Conservation (phyloP, 2,797 vertebrate species). For the Tragelaphus eurycerus region DNA sequence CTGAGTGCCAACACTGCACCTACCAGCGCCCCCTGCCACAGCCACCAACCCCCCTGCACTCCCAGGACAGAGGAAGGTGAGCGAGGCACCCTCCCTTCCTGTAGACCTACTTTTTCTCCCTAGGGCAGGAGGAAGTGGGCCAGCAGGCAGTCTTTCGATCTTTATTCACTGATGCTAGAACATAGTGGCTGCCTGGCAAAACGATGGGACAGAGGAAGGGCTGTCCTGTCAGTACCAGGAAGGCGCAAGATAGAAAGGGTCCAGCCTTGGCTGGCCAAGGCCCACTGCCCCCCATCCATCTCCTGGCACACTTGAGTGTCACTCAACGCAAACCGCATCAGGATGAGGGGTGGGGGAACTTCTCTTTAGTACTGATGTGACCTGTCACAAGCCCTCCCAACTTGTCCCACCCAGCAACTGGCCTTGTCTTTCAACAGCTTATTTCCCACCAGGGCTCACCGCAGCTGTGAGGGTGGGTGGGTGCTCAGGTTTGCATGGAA, state of each 20-base stretch:
- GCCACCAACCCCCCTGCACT: not conserved
- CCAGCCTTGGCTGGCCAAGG: not conserved
- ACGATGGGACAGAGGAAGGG: not conserved
- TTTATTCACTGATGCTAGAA: not conserved
- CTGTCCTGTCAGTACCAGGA: not conserved
- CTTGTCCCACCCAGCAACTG: not conserved
- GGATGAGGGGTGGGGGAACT: not conserved
- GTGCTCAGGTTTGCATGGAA: not conserved
- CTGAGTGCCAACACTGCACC: not conserved
- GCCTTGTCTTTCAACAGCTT: not conserved
- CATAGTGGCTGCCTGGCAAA: not conserved
- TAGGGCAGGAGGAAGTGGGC: not conserved
- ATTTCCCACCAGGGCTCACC: not conserved
- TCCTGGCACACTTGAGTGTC: not conserved
- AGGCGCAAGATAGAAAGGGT: not conserved
- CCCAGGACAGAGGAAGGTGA: not conserved
- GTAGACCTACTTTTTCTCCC: constrained; percentile 26
- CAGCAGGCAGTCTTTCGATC: not conserved
- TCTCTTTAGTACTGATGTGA: not conserved
- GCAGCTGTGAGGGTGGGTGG: not conserved
- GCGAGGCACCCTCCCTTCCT: not conserved
- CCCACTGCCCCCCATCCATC: not conserved
- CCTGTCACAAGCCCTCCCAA: not conserved
- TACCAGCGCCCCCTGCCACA: not conserved
- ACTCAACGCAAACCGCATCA: not conserved